Evolutionary conservation across 2,113 vertebrate genomes (phyloP).

Genomic region (Chloebia gouldiae): DNA sequence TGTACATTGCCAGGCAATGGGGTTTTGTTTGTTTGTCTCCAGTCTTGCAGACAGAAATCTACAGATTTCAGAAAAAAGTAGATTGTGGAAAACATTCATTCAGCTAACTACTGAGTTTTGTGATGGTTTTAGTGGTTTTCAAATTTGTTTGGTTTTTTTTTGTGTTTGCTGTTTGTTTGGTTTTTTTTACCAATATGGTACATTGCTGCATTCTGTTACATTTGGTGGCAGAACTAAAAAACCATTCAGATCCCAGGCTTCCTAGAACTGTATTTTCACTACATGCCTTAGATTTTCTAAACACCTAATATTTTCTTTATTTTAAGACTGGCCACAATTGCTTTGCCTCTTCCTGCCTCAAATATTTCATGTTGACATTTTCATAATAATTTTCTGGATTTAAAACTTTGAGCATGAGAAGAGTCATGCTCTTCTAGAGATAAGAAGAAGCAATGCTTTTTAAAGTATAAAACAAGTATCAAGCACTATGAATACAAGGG

Average conservation of each 20-base stretch:
- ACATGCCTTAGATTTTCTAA: background rate
- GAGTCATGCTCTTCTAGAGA: background rate
- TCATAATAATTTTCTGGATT: background rate
- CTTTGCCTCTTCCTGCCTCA: background rate
- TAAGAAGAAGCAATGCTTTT: background rate
- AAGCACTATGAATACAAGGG: background rate
- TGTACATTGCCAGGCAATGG: constrained; percentile 81
- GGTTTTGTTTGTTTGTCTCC: constrained; percentile 30
- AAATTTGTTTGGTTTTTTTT: background rate
- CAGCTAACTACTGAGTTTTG: background rate
- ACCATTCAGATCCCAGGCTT: background rate
- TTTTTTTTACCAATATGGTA: background rate
- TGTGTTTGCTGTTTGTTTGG: too few species aligned
- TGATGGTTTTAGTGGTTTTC: background rate
- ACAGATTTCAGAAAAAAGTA: background rate
- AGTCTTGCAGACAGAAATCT: constrained; percentile 2
- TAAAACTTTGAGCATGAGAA: background rate
- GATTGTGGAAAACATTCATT: background rate
- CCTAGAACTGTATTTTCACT: background rate
- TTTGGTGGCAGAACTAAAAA: background rate
- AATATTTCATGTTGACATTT: background rate
- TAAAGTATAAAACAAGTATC: background rate
- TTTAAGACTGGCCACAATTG: background rate
- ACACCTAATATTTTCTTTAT: background rate
- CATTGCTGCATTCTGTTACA: background rate